Conservation (phyloP, 1,140 invertebrate genomes). For the Yoshiicerus persimilis region DNA sequence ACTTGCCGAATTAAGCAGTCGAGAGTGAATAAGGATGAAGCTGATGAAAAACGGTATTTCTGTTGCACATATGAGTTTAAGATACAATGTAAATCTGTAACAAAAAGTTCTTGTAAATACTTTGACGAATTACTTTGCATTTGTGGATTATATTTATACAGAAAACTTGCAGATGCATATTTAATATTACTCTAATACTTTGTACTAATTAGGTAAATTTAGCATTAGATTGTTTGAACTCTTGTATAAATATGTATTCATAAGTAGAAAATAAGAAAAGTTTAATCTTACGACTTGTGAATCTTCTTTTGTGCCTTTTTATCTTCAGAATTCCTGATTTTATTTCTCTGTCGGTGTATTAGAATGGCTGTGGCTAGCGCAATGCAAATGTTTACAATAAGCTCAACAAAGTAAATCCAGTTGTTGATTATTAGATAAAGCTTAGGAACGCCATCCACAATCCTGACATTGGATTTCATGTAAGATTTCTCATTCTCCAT, state of each 20-base stretch:
- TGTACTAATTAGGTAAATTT: no score
- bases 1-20: background rate
- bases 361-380: background rate
- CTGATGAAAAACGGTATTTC: background rate
- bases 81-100: background rate
- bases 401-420: background rate
- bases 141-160: no score
- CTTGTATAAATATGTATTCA: no score
- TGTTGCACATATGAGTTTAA: background rate
- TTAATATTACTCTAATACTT: no score
- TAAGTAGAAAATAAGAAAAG: background rate
- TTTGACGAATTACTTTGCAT: background rate
- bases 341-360: background rate
- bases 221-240: no score
- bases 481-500: background rate
- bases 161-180: no score
- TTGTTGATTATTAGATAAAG: background rate
- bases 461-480: background rate
- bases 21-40: background rate
- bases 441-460: background rate
- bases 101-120: background rate
- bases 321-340: background rate
- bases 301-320: background rate
- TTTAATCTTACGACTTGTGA: background rate
- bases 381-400: background rate